Conservation (phyloP, 2,797 vertebrate genomes). For the Sphenopsis melanotis region DNA sequence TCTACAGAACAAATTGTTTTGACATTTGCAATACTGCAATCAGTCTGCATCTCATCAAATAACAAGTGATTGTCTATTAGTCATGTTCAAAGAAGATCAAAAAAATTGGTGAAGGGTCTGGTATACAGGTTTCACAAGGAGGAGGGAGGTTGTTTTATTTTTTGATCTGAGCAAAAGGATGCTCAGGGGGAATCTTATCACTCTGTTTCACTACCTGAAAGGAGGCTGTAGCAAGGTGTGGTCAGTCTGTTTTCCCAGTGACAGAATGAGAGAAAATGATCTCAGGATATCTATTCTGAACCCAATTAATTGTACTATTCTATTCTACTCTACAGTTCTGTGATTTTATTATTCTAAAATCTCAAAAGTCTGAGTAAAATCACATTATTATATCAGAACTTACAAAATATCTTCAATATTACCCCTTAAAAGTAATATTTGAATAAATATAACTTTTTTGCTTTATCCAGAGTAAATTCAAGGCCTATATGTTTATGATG, state of each 20-base stretch:
- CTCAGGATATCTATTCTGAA: neutral
- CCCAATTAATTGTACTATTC: neutral
- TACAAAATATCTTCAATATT: neutral
- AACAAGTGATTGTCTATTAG: neutral
- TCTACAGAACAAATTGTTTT: neutral
- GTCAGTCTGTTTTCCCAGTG: neutral
- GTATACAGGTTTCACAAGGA: neutral
- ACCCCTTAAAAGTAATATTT: neutral
- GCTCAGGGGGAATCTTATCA: no score
- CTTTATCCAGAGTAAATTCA: neutral
- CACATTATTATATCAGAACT: neutral
- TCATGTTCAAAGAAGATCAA: neutral
- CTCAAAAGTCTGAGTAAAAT: neutral
- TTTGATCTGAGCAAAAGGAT: neutral
- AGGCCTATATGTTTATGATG: neutral
- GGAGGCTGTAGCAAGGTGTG: neutral
- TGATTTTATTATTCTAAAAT: neutral
- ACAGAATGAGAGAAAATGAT: neutral
- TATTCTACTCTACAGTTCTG: neutral
- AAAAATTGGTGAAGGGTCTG: neutral
- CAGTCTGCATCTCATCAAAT: neutral
- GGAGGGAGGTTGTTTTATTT: fast-evolving
- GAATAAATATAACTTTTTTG: neutral
- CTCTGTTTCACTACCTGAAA: neutral
- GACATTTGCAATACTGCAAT: neutral